Conservation (phyloP, 2,888 invertebrate species). For the Hemicrepidius hirtus region DNA sequence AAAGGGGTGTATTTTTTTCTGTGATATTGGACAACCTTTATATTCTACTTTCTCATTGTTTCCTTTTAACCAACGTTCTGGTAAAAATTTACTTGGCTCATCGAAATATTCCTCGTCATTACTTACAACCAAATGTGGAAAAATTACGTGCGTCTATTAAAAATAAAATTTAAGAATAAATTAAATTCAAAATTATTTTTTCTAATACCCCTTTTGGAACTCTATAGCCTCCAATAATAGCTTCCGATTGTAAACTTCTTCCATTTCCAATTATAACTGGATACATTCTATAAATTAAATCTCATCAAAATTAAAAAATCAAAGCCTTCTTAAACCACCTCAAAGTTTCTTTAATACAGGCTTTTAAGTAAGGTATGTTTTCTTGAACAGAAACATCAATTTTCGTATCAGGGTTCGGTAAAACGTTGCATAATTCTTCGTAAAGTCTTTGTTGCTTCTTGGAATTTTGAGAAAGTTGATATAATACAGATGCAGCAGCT, state of each 20-base stretch:
- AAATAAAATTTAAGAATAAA: too few species aligned
- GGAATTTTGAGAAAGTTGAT: conserved; percentile 82
- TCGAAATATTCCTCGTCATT: conserved; percentile 83
- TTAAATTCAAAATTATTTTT: too few species aligned
- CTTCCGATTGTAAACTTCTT: conserved; percentile 83
- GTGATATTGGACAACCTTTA: conserved; percentile 63
- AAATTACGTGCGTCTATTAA: conserved; percentile 87
- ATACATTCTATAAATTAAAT: conserved; percentile 78
- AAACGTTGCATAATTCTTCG: conserved; percentile 76
- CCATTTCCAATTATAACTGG: conserved; percentile 89
- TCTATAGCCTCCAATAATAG: conserved; percentile 84
- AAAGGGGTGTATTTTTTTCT: conserved; percentile 82
- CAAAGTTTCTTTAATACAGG: conserved; percentile 86
- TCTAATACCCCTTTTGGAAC: conserved; percentile 90
- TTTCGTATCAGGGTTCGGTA: conserved; percentile 74
- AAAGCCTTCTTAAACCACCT: conserved; percentile 69
- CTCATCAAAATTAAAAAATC: background rate
- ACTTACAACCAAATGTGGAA: conserved; percentile 86
- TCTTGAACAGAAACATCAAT: conserved; percentile 78
- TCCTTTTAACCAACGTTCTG: conserved; percentile 86
- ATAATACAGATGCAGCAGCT: conserved; percentile 83
- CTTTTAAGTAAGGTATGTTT: conserved; percentile 81
- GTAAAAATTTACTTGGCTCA: conserved; percentile 81
- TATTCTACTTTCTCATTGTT: conserved; percentile 52
- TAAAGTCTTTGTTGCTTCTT: conserved; percentile 80